Base-by-base conservation (phyloP, 2,888 invertebrate genomes). In the Reticulitermes lucifugus region DNA sequence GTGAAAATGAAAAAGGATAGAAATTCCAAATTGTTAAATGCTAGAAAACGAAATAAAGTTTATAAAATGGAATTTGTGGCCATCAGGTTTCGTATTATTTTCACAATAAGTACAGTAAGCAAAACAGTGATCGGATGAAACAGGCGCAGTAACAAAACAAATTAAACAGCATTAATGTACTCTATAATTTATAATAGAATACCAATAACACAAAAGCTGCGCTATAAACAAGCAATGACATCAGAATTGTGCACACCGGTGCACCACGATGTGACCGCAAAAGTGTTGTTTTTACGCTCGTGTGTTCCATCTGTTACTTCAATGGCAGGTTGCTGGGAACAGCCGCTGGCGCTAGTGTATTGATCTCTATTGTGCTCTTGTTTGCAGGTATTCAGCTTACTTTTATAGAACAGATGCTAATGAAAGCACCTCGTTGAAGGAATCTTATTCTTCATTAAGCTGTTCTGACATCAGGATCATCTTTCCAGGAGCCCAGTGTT, bases 391-490 rank as follows among this genome's bases (percentile, higher is more conserved):
- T 65, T 25, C 1, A 25, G n/a, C 9, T 14, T 12, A 65, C 65
- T 65, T 65, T n/a, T 65, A 25, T 65, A 25, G n/a, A n/a, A 65
- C 25, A 65, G 65, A 65, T 65, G 65, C 25, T 65, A 65, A 65
- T 65, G n/a, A 65, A 65, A n/a, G 65, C 65, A n/a, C 10, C 65
- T 6, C 65, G 3, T 65, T 65, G n/a, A n/a, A n/a, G 25, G 6
- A n/a, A 65, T 65, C 25, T n/a, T 65, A 65, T 65, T n/a, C 25
- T 65, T 65, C 25, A 65, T 6, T 65, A 25, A 10, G n/a, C 9
- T 6, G 6, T 65, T 65, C 65, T 7, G 60, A 9, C 18, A 6
- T 60, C 21, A 21, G 60, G 6, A 60, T 4, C 35, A 35, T 4
- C 22, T n/a, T 22, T 1, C 60, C 6, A 21, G 35, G 35, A 14